Evolutionary conservation across 2,797 vertebrate genomes (phyloP), one percentile per base, ranked within the genome.

Genomic region (Sebastes nivosus): DNA sequence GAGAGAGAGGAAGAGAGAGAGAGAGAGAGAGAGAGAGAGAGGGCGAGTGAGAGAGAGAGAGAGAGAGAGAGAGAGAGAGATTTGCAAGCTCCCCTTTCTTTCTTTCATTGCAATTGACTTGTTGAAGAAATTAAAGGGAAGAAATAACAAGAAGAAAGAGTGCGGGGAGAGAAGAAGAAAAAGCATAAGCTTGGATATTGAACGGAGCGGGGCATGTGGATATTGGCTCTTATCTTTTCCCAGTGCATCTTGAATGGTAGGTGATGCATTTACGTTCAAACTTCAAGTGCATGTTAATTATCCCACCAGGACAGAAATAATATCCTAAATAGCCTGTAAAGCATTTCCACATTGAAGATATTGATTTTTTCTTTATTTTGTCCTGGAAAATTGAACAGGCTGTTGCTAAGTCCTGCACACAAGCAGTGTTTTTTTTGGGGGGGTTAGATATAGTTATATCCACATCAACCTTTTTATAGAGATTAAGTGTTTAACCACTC

Each of bases 161-260:
- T 90, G 92, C 67, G 67, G 85, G 91, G 92, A 89, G 90, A 93
- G 87, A 91, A 95, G 92, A 94, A 95, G 92, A 93, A 93, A 93
- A 93, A 93, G 94, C 96, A 94, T 94, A 95, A 92, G 96, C 95
- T 95, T 96, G 96, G 95, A 97, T 97, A 97, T 96, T 96, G 96
- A 94, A 94, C 95, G 96, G 97, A 96, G 95, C 96, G 96, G 97
- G 97, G 97, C 97, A 99, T 99, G 98, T 97, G 98, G 98, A 97
- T 98, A 97, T 96, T 98, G 97, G 97, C 97, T 94, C 96, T 97
- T 95, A 96, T 97, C 95, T 97, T 98, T 97, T 96, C 97, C 96
- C 97, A 98, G 96, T 98, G 97, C 98, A 97, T 99, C 97, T 95
- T 97, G 96, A 97, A 98, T 97, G 98, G 98, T 99, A 96, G 96